Evolutionary conservation across 1,140 invertebrate genomes (phyloP).

Genomic region (Papilio glaucus): DNA sequence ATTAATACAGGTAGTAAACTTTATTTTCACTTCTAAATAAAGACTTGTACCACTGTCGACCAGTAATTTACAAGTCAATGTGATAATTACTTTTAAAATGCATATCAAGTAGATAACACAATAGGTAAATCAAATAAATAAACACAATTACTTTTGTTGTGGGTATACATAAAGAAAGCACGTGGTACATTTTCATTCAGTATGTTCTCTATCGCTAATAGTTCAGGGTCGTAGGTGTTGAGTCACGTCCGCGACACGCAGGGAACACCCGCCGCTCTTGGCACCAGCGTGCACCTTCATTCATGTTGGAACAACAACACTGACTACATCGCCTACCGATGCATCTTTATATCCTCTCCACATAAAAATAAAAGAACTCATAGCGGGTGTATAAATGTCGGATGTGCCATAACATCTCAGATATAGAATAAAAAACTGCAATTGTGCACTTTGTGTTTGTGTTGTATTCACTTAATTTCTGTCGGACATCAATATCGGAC

Average conservation of each 20-base stretch:
- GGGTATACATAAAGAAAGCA: neutral
- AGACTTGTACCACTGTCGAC: too few relatives aligned
- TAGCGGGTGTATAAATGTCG: neutral
- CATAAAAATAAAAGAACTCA: conserved; percentile 8
- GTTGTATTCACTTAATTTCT: neutral
- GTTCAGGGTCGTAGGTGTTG: conserved; percentile 68
- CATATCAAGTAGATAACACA: too few relatives aligned
- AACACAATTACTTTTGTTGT: neutral
- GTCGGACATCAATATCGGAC: neutral
- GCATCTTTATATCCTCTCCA: conserved; percentile 10
- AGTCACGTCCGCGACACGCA: conserved; percentile 61
- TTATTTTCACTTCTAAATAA: too few relatives aligned
- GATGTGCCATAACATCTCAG: neutral
- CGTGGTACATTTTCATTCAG: conserved; percentile 45
- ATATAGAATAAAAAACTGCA: neutral
- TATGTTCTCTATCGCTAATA: conserved; percentile 53
- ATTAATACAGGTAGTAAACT: too few relatives aligned
- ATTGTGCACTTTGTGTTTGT: neutral
- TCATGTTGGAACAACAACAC: conserved; percentile 24
- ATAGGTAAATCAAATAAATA: too few relatives aligned
- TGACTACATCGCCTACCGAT: conserved; percentile 23
- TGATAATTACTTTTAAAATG: too few relatives aligned
- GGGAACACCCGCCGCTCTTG: conserved; percentile 71
- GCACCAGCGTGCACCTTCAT: conserved; percentile 46
- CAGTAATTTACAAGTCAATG: too few relatives aligned